Conservation (phyloP, 2,113 vertebrate species). For the Ctenomys sociabilis region DNA sequence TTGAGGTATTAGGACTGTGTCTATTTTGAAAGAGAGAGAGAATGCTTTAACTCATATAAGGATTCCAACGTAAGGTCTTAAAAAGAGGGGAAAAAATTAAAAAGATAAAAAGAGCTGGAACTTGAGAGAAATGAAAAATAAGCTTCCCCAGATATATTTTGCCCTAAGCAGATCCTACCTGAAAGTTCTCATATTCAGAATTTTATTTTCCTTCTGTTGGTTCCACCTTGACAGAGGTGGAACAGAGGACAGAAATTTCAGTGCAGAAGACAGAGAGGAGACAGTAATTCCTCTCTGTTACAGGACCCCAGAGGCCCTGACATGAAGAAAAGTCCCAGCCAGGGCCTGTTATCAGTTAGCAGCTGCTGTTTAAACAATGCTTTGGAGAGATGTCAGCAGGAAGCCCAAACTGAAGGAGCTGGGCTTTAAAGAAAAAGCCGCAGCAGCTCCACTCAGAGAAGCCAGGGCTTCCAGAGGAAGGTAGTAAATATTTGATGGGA, state of each 20-base stretch:
- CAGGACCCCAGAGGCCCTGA: not conserved
- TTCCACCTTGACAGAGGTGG: not conserved
- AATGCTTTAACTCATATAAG: not conserved
- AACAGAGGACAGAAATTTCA: constrained; percentile 18
- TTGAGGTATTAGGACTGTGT: not conserved
- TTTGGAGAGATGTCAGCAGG: constrained; percentile 21
- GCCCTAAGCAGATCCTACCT: constrained; percentile 32
- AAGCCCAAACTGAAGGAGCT: not conserved
- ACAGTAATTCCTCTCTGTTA: not conserved
- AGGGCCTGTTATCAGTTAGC: not conserved
- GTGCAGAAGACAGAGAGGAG: not conserved
- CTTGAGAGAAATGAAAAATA: not conserved
- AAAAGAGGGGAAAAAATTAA: not conserved
- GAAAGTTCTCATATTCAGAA: constrained; percentile 10
- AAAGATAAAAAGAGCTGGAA: not conserved
- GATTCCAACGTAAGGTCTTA: not conserved
- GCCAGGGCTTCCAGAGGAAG: constrained; percentile 63
- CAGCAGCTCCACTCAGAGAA: not conserved
- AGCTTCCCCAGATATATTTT: not conserved
- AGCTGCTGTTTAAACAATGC: not conserved
- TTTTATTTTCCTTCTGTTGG: not conserved
- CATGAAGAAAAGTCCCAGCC: not conserved
- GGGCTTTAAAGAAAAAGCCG: constrained; percentile 44
- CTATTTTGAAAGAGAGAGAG: constrained; percentile 7
- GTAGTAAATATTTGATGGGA: constrained; percentile 82